Evolutionary conservation across 2,113 vertebrate genomes (phyloP).

Genomic region (Brachyistius frenatus): DNA sequence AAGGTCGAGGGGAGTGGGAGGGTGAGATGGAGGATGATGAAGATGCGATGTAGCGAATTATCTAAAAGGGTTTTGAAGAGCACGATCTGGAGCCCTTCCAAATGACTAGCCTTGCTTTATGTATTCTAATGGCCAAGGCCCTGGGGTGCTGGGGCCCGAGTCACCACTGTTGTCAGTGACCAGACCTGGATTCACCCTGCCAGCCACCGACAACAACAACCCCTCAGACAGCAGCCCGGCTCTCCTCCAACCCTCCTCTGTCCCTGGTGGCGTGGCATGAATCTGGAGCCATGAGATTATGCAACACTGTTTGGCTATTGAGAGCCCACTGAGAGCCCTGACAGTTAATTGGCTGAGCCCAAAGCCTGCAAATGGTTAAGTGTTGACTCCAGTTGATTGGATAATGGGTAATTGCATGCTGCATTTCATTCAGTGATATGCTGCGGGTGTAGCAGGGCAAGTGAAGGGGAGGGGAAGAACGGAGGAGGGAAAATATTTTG

Average conservation of each 20-base stretch:
- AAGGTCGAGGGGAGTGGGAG: constrained; percentile 15
- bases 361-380: constrained; percentile 72
- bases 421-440: constrained; percentile 72
- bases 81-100: constrained; percentile 83
- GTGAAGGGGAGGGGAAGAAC: constrained; percentile 38
- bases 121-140: constrained; percentile 75
- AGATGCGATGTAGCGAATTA: constrained; percentile 67
- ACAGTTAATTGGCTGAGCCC: constrained; percentile 72
- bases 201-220: constrained; percentile 32
- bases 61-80: constrained; percentile 81
- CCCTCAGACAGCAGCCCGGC: constrained; percentile 52
- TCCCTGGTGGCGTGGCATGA: constrained; percentile 40
- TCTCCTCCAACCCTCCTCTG: constrained; percentile 36
- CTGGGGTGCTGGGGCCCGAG: constrained; percentile 53
- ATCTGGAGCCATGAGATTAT: constrained; percentile 60
- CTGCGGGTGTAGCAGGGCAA: constrained; percentile 48
- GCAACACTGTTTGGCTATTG: constrained; percentile 42
- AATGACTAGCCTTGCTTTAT: constrained; percentile 80
- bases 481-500: constrained; percentile 59
- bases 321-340: constrained; percentile 60
- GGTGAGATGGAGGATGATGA: constrained; percentile 28
- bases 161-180: constrained; percentile 59
- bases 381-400: constrained; percentile 75
- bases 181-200: constrained; percentile 43
- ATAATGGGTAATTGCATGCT: constrained; percentile 80